Conservation (phyloP, 1,140 invertebrate species). For the Atta texana region DNA sequence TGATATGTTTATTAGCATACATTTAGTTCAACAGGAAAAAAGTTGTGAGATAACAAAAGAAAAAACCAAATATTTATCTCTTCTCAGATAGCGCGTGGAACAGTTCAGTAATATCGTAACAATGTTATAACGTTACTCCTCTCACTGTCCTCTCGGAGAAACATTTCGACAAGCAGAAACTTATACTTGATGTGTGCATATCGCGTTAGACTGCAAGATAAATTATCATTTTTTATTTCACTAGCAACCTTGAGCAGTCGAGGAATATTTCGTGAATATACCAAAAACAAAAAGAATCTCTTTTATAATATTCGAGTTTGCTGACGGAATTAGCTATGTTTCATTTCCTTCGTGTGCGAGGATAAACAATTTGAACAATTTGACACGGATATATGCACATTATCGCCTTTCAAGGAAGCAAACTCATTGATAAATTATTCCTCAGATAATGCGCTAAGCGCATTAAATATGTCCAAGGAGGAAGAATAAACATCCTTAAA, state of each 20-base stretch:
- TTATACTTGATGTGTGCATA: neutral
- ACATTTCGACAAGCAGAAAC: constrained; percentile 4
- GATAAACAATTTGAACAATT: neutral
- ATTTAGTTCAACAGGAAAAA: neutral
- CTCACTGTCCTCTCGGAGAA: neutral
- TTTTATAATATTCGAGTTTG: neutral
- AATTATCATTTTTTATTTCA: neutral
- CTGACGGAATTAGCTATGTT: neutral
- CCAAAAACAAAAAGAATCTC: constrained; percentile 6
- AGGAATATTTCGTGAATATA: neutral
- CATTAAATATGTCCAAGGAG: neutral
- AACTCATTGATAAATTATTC: neutral
- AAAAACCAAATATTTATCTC: neutral
- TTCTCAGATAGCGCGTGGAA: neutral
- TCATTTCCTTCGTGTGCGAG: neutral
- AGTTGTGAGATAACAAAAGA: neutral
- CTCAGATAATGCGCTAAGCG: neutral
- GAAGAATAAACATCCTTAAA: neutral
- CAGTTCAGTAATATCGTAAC: too few species aligned
- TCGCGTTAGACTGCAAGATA: constrained; percentile 11
- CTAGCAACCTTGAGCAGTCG: neutral
- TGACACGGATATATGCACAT: constrained; percentile 10
- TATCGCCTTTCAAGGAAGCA: constrained; percentile 5
- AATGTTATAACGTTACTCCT: neutral
- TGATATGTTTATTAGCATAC: neutral